Conservation (phyloP, 2,888 invertebrate genomes). For the Aleiodes testaceus region DNA sequence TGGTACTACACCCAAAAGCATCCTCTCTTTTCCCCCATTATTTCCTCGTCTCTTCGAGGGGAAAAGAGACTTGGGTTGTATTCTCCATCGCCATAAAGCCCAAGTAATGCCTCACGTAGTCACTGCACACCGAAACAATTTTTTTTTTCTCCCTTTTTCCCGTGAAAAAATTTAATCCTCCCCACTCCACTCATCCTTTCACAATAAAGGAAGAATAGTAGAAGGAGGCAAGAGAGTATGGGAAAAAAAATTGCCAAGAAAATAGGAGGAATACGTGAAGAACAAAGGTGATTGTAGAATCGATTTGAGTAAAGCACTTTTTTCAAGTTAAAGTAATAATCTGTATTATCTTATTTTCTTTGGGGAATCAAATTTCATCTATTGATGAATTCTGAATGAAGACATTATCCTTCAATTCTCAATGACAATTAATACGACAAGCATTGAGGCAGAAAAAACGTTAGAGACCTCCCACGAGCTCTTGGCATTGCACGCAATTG, state of each 20-base stretch:
- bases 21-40: slow-evolving; percentile 8
- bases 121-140: background rate
- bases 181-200: background rate
- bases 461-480: slow-evolving; percentile 9
- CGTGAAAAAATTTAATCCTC: slow-evolving; percentile 8
- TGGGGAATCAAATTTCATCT: too few species aligned
- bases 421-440: background rate
- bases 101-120: slow-evolving; percentile 25
- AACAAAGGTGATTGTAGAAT: slow-evolving; percentile 27
- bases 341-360: too few species aligned
- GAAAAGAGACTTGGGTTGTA: slow-evolving; percentile 23
- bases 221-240: slow-evolving; percentile 5
- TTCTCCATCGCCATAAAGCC: slow-evolving; percentile 26
- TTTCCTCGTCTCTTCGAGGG: background rate
- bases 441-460: background rate
- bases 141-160: background rate
- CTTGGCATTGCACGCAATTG: background rate
- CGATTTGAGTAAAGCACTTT: slow-evolving; percentile 25
- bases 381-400: too few species aligned
- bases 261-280: slow-evolving; percentile 11
- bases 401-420: background rate
- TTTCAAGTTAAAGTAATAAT: slow-evolving; percentile 17
- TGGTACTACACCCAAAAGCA: slow-evolving; percentile 14
- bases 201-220: slow-evolving; percentile 24
- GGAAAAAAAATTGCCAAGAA: slow-evolving; percentile 7